Conservation (phyloP, 2,888 invertebrate genomes). For the Oegoconia quadripuncta region DNA sequence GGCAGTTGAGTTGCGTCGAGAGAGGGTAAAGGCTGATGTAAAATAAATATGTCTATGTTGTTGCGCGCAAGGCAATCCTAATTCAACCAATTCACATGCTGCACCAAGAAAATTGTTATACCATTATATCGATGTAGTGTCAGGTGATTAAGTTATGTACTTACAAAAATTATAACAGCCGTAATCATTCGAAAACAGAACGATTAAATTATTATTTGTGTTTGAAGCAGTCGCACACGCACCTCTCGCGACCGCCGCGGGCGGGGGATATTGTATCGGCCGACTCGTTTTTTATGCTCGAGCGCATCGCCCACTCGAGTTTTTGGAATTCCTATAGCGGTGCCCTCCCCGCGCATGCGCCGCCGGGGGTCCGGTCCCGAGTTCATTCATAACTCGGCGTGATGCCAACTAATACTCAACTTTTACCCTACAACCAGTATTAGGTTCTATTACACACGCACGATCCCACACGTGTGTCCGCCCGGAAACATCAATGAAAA, state of each 20-base stretch:
- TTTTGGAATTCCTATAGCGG: conserved; percentile 67
- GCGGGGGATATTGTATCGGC: conserved; percentile 51
- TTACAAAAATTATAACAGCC: too few relatives aligned
- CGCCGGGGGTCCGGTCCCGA: conserved; percentile 53
- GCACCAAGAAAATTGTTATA: too few relatives aligned
- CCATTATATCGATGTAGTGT: too few relatives aligned
- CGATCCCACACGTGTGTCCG: conserved; percentile 43
- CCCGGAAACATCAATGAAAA: conserved; percentile 60
- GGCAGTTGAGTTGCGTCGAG: too few relatives aligned
- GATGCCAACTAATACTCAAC: conserved; percentile 43
- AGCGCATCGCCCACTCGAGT: conserved; percentile 63
- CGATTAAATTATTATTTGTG: conserved; percentile 33
- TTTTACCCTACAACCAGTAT: conserved; percentile 22
- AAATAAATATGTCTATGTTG: too few relatives aligned
- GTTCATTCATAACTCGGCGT: conserved; percentile 73
- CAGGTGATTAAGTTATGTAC: too few relatives aligned
- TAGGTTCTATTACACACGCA: conserved; percentile 26
- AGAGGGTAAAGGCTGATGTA: too few relatives aligned
- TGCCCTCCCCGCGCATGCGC: conserved; percentile 22
- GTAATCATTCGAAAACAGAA: too few relatives aligned
- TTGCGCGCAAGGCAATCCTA: too few relatives aligned
- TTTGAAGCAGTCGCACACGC: conserved; percentile 24
- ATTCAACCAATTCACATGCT: too few relatives aligned
- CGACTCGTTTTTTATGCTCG: conserved; percentile 56
- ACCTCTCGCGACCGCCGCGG: conserved; percentile 33